Conservation (phyloP, 2,888 invertebrate genomes). For the Boloria euphrosyne region DNA sequence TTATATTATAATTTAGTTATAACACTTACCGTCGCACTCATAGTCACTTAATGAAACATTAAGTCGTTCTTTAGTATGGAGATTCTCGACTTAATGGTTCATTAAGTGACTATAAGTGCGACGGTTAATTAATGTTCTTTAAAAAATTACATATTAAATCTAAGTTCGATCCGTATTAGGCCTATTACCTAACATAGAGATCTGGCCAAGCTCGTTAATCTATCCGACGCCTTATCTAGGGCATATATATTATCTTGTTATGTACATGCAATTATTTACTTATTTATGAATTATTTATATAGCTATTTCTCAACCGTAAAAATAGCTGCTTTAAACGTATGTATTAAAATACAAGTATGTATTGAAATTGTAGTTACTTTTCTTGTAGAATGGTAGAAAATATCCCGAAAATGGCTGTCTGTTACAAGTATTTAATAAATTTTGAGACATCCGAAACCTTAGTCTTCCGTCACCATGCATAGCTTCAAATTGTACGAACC, state of each 20-base stretch:
- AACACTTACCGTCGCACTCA: neutral
- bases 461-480: no score
- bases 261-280: conserved; percentile 23
- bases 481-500: no score
- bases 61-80: no score
- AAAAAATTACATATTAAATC: conserved; percentile 8
- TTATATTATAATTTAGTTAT: neutral
- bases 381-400: no score
- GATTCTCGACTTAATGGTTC: no score
- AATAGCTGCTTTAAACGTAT: neutral
- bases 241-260: conserved; percentile 27
- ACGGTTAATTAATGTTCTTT: conserved; percentile 7
- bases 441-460: no score
- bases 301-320: neutral
- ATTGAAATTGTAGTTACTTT: no score
- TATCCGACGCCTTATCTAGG: conserved; percentile 19
- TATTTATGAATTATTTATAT: conserved; percentile 25
- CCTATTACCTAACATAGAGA: conserved; percentile 16
- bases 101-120: no score
- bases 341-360: no score
- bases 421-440: no score
- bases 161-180: conserved; percentile 20
- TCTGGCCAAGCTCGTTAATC: conserved; percentile 13
- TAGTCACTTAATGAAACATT: no score
- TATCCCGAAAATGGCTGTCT: no score